These are phyloP conservation scores for Tokudaia muenninki DNA, from an alignment of 2,797 vertebrate genomes.

Conservation along the genomic window DNA sequence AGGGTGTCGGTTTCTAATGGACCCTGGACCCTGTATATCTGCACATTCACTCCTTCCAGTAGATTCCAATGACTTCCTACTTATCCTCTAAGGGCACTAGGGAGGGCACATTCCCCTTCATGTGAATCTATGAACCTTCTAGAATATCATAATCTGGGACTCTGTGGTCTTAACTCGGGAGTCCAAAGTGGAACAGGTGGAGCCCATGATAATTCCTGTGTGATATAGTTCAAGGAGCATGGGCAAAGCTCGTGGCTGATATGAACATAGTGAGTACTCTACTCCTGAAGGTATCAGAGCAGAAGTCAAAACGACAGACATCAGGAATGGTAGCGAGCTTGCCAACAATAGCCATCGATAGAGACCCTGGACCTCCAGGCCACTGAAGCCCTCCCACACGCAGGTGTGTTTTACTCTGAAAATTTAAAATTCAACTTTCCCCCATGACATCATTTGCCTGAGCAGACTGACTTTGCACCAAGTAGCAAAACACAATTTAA, in stretches of 20 bases:
- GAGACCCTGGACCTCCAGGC: not conserved
- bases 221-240: not conserved
- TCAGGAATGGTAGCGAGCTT: not conserved
- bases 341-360: not conserved
- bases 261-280: not conserved
- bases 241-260: not conserved
- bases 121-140: not conserved
- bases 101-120: not conserved
- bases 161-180: not conserved
- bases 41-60: not conserved
- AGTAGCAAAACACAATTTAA: conserved; percentile 58
- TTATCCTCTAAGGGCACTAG: not conserved
- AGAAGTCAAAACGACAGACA: not conserved
- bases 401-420: not conserved
- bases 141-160: no score
- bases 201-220: not conserved
- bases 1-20: not conserved
- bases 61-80: not conserved
- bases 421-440: not conserved
- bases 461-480: conserved; percentile 18
- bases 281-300: not conserved
- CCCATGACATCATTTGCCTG: conserved; percentile 21
- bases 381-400: not conserved
- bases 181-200: not conserved
- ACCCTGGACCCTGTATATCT: not conserved